Evolutionary conservation across 2,113 vertebrate species (phyloP).

Genomic region (Corythaixoides concolor): DNA sequence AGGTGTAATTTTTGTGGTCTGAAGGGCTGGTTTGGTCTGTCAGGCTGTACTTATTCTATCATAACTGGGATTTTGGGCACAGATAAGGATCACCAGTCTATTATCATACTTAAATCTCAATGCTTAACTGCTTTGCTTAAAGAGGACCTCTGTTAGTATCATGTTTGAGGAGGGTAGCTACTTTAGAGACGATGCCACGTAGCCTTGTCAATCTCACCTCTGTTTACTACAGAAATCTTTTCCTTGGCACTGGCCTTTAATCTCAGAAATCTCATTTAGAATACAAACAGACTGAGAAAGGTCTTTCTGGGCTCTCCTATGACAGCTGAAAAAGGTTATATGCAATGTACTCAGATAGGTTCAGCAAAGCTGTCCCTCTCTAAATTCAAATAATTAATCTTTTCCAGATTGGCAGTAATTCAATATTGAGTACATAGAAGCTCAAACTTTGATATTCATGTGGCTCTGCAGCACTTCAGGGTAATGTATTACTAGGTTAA

Average conservation of each 20-base stretch:
- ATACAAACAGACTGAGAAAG: constrained; percentile 7
- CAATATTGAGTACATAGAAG: constrained; percentile 31
- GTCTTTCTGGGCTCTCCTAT: background rate
- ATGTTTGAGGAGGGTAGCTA: background rate
- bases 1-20: background rate
- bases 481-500: constrained; percentile 38
- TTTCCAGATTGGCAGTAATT: constrained; percentile 59
- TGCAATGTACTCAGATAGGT: constrained; percentile 48
- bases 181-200: background rate
- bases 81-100: background rate
- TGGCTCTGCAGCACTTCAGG: constrained; percentile 38
- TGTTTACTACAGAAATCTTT: background rate
- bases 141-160: background rate
- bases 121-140: background rate
- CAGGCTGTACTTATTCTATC: background rate
- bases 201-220: background rate
- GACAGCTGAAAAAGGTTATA: constrained; percentile 67
- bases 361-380: constrained; percentile 39
- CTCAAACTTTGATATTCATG: background rate
- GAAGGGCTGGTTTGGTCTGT: background rate
- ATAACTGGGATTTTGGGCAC: background rate
- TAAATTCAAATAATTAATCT: constrained; percentile 67
- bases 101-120: background rate
- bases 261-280: constrained; percentile 27
- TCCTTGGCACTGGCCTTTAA: background rate